These are phyloP conservation scores for Thunnus thynnus DNA, from an alignment of 2,113 vertebrate genomes.

Conservation along the genomic window DNA sequence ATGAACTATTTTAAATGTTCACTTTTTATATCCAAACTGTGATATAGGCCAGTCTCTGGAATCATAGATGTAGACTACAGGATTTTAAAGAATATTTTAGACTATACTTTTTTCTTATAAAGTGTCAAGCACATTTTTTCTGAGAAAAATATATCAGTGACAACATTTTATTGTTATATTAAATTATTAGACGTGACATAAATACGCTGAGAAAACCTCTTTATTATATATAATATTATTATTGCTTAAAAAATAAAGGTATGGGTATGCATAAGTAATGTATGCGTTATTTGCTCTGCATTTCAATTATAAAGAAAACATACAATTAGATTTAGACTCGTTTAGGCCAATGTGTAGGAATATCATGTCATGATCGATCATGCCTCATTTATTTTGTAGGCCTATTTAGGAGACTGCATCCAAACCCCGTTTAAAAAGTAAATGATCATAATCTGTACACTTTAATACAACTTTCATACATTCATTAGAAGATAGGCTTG, in stretches of 20 bases:
- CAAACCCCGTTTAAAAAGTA: background rate
- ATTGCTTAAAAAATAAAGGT: constrained; percentile 18
- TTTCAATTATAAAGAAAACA: constrained; percentile 1
- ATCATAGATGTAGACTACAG: background rate
- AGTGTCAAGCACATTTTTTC: background rate
- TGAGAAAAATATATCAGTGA: background rate
- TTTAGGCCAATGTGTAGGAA: background rate
- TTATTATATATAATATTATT: constrained; percentile 26
- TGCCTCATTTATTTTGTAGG: background rate
- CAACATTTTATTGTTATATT: background rate
- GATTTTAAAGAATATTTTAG: too few species aligned
- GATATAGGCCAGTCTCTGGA: background rate
- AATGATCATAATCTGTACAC: too few species aligned
- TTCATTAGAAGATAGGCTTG: too few species aligned
- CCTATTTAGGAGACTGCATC: background rate
- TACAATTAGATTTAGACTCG: background rate
- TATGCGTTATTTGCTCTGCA: constrained; percentile 5
- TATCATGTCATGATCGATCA: background rate
- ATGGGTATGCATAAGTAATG: background rate
- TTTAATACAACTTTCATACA: too few species aligned
- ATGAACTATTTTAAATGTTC: too few species aligned
- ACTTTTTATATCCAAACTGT: background rate
- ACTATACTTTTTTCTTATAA: background rate
- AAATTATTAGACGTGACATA: background rate
- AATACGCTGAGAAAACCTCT: background rate